Base-by-base conservation (phyloP, 2,888 invertebrate genomes). In the Drosophila fulvimacula region DNA sequence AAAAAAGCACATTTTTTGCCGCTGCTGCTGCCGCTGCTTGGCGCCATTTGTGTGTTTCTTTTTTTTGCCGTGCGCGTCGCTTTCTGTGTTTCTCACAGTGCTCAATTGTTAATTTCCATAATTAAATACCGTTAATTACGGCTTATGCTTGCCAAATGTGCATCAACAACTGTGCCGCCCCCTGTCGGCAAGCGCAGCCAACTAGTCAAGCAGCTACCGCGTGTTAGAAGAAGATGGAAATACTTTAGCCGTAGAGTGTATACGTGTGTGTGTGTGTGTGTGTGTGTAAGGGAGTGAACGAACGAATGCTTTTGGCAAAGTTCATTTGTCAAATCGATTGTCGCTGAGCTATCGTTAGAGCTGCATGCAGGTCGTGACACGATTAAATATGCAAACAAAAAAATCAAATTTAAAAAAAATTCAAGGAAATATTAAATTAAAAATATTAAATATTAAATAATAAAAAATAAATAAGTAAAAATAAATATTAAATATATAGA, bases 91-190 rank as follows among this genome's bases (percentile, higher is more conserved):
- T 83, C 84, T 77, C 79, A 83, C 75, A 70, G 70, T 76, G 72
- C 68, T 69, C 70, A 66, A 81, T 81, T 76, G 75, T 79, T 83
- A 90, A 89, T 89, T 89, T 83, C 76, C 80, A 81, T 90, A 90
- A 90, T 90, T 83, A 83, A 85, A 81, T 82, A 74, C 83, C 81
- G 86, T 82, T 86, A 81, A 83, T 79, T 85, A 73, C 71, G 67
- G 82, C 68, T 71, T 64, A 42, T 48, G 72, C 21, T 42, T 59
- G 69, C 51, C 46, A 62, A 75, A 72, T 70, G 59, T 60, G 72
- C 68, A 72, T 51, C 64, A 67, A 67, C 59, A 69, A 73, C 52
- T 65, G 52, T 57, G 46, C 34, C 48, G 63, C 64, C 71, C 69
- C 69, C 71, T 71, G 59, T 46, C 59, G 59, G 42, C 55, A 27